A percentile compares a stretch with the other conserved stretches of the same genome.
Evolutionary conservation across 1,140 invertebrate genomes (phyloP).

Genomic region (Drosophila arizonae): DNA sequence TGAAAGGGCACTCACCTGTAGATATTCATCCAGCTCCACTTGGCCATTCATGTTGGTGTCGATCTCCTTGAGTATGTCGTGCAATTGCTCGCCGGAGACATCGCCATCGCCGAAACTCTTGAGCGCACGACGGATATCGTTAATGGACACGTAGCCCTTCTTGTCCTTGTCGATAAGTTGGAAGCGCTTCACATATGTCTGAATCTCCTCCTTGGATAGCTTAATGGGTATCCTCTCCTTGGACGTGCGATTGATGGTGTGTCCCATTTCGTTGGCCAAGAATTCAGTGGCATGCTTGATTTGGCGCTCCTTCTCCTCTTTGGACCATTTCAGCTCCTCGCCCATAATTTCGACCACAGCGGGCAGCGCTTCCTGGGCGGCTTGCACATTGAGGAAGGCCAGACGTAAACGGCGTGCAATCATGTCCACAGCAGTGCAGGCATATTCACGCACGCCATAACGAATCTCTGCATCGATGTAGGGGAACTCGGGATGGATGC

Average conservation of each 20-base stretch:
- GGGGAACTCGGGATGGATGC: constrained; percentile 98
- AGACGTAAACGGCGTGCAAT: constrained; percentile 96
- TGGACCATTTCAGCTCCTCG: constrained; percentile 96
- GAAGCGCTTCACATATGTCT: constrained; percentile 97
- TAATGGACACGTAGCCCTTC: constrained; percentile 99
- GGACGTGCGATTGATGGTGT: constrained; percentile 94
- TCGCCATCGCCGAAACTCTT: constrained; percentile 95
- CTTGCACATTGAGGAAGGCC: constrained; percentile 98
- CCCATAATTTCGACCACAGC: constrained; percentile 97
- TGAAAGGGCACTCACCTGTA: constrained; percentile 90
- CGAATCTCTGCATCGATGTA: constrained; percentile 99
- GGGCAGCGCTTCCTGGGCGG: constrained; percentile 97
- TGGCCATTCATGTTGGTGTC: constrained; percentile 99
- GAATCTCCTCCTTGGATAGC: constrained; percentile 96
- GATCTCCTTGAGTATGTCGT: constrained; percentile 98
- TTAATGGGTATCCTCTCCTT: constrained; percentile 95
- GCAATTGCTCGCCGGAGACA: constrained; percentile 96
- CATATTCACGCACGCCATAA: constrained; percentile 98
- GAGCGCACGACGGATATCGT: constrained; percentile 96
- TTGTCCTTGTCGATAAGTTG: constrained; percentile 96
- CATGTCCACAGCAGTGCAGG: constrained; percentile 97
- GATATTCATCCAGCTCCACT: constrained; percentile 98
- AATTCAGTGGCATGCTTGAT: constrained; percentile 91
- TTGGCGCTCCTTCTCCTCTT: constrained; percentile 90
- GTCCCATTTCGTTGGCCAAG: constrained; percentile 97